phyloP scores from a whole-genome alignment of 2,888 invertebrate genomes.

The Caenorhabditis sp. region DNA sequence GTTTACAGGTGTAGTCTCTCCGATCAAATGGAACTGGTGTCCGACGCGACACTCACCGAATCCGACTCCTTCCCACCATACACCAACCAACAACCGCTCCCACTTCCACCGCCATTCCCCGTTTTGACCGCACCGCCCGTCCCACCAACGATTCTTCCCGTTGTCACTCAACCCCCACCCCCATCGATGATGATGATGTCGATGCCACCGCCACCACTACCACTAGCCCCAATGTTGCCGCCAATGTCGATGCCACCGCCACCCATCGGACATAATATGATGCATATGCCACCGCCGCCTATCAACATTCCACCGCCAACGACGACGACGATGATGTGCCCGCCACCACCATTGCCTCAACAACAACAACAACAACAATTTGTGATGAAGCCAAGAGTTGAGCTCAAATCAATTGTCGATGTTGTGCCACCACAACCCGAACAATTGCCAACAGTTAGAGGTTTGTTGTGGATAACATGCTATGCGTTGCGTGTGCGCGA shows the following conservation, averaged over 20 bases:
- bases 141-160: constrained; percentile 6
- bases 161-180: constrained; percentile 21
- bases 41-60: constrained; percentile 29
- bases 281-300: not conserved
- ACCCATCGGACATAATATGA: constrained; percentile 18
- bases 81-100: constrained; percentile 13
- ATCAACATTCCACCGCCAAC: not conserved
- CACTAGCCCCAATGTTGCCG: too few species aligned
- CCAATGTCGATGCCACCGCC: constrained; percentile 24
- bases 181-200: constrained; percentile 11
- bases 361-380: not conserved
- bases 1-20: constrained; percentile 29
- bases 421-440: not conserved
- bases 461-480: not conserved
- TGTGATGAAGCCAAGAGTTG: constrained; percentile 1
- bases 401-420: constrained; percentile 4
- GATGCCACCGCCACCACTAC: constrained; percentile 8
- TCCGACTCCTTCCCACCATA: not conserved
- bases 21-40: constrained; percentile 50
- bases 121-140: constrained; percentile 26
- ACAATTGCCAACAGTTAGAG: not conserved
- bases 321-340: too few species aligned
- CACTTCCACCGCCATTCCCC: not conserved
- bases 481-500: too few species aligned
- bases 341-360: not conserved